phyloP scores from a whole-genome alignment of 2,797 vertebrate genomes.

The Aplochiton taeniatus region DNA sequence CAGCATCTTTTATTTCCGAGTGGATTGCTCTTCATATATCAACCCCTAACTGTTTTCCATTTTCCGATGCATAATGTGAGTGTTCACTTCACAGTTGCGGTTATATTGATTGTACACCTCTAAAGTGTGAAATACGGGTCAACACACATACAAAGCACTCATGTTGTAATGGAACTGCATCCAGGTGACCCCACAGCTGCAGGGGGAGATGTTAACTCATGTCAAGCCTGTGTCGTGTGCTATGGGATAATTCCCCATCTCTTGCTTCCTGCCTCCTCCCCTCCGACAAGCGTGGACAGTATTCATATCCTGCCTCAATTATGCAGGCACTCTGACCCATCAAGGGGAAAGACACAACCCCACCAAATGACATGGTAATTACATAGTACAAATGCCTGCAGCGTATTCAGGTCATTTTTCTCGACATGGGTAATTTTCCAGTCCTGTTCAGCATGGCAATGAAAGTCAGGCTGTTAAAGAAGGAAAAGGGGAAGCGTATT shows the following conservation, averaged over 20 bases:
- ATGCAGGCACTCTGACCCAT: slow-evolving; percentile 11
- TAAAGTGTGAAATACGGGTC: too few relatives aligned
- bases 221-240: not conserved
- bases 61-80: too few relatives aligned
- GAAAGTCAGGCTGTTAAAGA: slow-evolving; percentile 21
- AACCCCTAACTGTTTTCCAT: too few relatives aligned
- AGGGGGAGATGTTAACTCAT: not conserved
- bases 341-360: slow-evolving; percentile 20
- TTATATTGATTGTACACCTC: too few relatives aligned
- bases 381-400: slow-evolving; percentile 26
- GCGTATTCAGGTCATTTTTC: slow-evolving; percentile 36
- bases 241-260: not conserved
- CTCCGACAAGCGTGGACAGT: not conserved
- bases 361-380: slow-evolving; percentile 43
- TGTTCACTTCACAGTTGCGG: too few relatives aligned
- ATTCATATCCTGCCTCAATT: slow-evolving; percentile 3
- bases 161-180: too few relatives aligned
- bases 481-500: slow-evolving; percentile 2
- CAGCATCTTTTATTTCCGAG: too few relatives aligned
- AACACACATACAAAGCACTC: not conserved
- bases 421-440: slow-evolving; percentile 27
- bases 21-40: too few relatives aligned
- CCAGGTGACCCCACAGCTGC: too few relatives aligned
- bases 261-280: not conserved
- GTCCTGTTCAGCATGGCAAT: slow-evolving; percentile 8